Evolutionary conservation across 1,140 invertebrate species (phyloP).

Genomic region (Micrasema longulum): DNA sequence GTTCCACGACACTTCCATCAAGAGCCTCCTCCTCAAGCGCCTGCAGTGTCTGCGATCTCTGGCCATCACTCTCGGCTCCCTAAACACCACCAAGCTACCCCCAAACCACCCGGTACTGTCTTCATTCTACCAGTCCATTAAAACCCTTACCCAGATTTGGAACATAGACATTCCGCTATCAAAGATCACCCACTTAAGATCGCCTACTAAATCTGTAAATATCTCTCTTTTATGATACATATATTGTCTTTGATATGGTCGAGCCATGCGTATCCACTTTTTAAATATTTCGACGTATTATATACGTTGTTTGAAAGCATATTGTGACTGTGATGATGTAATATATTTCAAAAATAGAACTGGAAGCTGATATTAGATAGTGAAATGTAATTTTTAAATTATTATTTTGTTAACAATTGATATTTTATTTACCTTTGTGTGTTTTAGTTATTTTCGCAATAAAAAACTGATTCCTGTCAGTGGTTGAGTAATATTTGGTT

Average conservation of each 20-base stretch:
- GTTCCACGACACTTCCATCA: conserved; percentile 57
- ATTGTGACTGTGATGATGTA: conserved; percentile 32
- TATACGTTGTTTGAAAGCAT: conserved; percentile 10
- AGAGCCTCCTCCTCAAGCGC: conserved; percentile 59
- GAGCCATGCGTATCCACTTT: conserved; percentile 4
- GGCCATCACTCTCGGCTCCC: conserved; percentile 59
- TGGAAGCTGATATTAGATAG: conserved; percentile 31
- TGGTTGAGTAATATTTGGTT: too few relatives aligned
- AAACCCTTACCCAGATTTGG: conserved; percentile 38
- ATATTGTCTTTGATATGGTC: conserved; percentile 26
- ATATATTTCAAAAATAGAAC: conserved; percentile 21
- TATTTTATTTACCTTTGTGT: not conserved
- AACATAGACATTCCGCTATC: conserved; percentile 19
- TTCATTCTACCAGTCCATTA: conserved; percentile 36
- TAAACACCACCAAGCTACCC: conserved; percentile 58
- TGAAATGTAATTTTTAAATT: not conserved
- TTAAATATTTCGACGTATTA: conserved; percentile 11
- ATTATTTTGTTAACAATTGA: not conserved
- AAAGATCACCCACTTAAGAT: conserved; percentile 1
- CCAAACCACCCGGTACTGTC: conserved; percentile 27
- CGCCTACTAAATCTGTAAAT: conserved; percentile 7
- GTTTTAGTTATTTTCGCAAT: too few relatives aligned
- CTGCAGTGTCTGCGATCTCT: conserved; percentile 62
- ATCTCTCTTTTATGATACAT: conserved; percentile 37
- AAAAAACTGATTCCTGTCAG: too few relatives aligned